Conservation (phyloP, 1,140 invertebrate genomes). For the Drosophila kurseongensis region DNA sequence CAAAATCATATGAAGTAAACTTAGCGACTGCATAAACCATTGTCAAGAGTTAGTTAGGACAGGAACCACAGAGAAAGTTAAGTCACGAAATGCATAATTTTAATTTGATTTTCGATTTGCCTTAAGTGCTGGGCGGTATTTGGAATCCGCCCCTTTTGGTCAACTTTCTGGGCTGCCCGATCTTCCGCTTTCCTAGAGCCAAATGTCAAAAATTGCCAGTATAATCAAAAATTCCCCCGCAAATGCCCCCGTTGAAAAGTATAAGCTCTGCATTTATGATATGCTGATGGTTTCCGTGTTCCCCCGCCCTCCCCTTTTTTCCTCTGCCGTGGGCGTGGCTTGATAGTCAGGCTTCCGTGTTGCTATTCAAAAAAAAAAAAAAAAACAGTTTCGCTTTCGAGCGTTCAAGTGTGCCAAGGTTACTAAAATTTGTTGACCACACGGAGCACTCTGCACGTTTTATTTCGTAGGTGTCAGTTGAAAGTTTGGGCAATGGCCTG, state of each 20-base stretch:
- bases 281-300: conserved; percentile 28
- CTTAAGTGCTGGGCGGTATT: conserved; percentile 40
- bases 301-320: not conserved
- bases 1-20: no score
- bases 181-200: conserved; percentile 11
- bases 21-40: conserved; percentile 9
- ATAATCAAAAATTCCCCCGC: conserved; percentile 24
- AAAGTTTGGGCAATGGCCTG: conserved; percentile 38
- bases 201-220: conserved; percentile 16
- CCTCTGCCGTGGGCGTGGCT: conserved; percentile 19
- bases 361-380: conserved; percentile 4
- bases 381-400: conserved; percentile 9
- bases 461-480: conserved; percentile 71
- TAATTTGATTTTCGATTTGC: conserved; percentile 31
- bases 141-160: conserved; percentile 28
- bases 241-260: not conserved
- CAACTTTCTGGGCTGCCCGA: conserved; percentile 12
- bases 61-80: conserved; percentile 25
- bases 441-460: conserved; percentile 56
- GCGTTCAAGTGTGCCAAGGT: conserved; percentile 71
- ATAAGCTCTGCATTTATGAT: conserved; percentile 38
- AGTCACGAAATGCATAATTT: conserved; percentile 25
- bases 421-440: conserved; percentile 51
- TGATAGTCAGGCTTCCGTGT: conserved; percentile 26
- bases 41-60: not conserved